phyloP scores from a whole-genome alignment of 2,888 invertebrate genomes.

The Cistogaster globosa region DNA sequence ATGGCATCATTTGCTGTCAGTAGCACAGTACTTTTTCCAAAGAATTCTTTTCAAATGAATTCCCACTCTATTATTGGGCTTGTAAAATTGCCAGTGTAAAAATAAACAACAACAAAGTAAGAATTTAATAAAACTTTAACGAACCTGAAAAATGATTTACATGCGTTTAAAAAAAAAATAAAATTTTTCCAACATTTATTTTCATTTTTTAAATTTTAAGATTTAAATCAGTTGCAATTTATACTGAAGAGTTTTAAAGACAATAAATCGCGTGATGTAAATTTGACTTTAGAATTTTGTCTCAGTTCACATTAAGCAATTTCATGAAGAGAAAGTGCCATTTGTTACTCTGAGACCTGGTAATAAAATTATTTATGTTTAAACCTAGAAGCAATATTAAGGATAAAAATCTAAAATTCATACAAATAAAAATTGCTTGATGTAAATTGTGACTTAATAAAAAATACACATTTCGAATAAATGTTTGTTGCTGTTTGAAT shows the following conservation, averaged over 20 bases:
- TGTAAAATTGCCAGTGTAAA: conserved; percentile 13
- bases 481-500: background rate
- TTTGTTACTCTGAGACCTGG: no score
- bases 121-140: conserved; percentile 21
- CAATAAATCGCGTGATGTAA: no score
- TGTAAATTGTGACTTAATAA: background rate
- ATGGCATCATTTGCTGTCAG: conserved; percentile 36
- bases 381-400: no score
- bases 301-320: no score
- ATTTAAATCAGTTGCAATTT: conserved; percentile 1
- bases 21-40: conserved; percentile 12
- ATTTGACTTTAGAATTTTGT: no score
- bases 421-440: background rate
- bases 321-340: no score
- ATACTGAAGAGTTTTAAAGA: background rate
- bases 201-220: background rate
- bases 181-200: background rate
- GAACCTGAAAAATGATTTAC: conserved; percentile 2
- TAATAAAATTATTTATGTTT: no score
- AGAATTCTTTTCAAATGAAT: background rate
- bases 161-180: background rate
- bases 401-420: background rate
- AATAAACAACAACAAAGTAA: background rate
- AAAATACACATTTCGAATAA: background rate
- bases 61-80: background rate